Conservation (phyloP, 2,113 vertebrate genomes). For the Xenopus laevis region DNA sequence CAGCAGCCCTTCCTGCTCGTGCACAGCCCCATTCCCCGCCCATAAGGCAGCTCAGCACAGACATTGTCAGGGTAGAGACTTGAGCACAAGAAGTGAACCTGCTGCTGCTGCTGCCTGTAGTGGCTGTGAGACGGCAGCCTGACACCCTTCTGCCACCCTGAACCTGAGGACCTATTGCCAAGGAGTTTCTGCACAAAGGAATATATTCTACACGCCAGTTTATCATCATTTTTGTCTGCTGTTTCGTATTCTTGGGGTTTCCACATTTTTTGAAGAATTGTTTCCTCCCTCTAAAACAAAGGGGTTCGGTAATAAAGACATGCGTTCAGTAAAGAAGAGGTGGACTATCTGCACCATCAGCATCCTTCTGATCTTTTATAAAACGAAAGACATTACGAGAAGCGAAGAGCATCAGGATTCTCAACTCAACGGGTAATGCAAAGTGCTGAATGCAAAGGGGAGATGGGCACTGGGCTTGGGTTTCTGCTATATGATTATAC, state of each 20-base stretch:
- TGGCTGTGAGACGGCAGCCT: slow-evolving; percentile 9
- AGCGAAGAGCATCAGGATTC: slow-evolving; percentile 74
- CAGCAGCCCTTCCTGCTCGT: neutral
- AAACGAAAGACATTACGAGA: slow-evolving; percentile 79
- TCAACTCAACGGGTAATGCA: slow-evolving; percentile 68
- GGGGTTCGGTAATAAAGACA: slow-evolving; percentile 57
- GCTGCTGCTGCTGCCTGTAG: slow-evolving; percentile 14
- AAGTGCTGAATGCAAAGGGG: slow-evolving; percentile 2
- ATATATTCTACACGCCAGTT: neutral
- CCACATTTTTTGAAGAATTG: neutral
- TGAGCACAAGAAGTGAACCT: slow-evolving; percentile 12
- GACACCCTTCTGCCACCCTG: neutral
- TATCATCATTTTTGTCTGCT: neutral
- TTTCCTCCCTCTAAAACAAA: neutral
- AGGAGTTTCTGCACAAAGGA: slow-evolving; percentile 11
- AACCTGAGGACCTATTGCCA: slow-evolving; percentile 10
- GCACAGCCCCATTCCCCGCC: neutral
- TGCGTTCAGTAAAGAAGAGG: slow-evolving; percentile 77
- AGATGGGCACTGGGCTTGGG: neutral
- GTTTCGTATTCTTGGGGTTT: neutral
- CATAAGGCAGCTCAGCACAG: neutral
- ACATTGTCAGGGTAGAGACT: too few species aligned
- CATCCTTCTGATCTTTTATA: slow-evolving; percentile 82
- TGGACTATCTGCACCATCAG: slow-evolving; percentile 83
- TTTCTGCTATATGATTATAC: too few species aligned